Evolutionary conservation across 2,888 invertebrate genomes (phyloP), one percentile per base, ranked within the genome.

Genomic region (Hydraecia micacea): DNA sequence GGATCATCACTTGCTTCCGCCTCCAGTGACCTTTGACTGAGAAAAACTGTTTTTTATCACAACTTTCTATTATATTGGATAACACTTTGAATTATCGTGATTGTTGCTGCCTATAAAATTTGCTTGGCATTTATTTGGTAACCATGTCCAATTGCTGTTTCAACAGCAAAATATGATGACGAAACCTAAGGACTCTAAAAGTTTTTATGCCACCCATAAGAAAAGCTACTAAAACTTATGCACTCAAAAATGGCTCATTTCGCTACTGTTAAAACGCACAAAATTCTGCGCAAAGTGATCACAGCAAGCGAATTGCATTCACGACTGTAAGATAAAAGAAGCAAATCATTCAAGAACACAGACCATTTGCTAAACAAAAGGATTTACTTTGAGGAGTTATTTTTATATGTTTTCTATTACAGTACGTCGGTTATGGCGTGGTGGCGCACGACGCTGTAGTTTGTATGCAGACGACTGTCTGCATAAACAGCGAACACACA

Each of bases 401-500:
- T 86, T 90, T 87, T 89, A 87, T 86, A 88, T 84, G 83, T 86
- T 87, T 89, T 81, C 86, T 87, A 90, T 89, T 76, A 80, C 86
- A 85, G 85, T 72, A 66, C 80, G 65, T 81, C 55, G 66, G 72
- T 71, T 80, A 79, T 80, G 73, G 73, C 84, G 82, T 73, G 71
- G 81, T 81, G 74, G 75, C 71, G 77, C 81, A 77, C 84, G 72
- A 79, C 82, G 84, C 81, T 80, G 87, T 86, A 87, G 90, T 92
- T 89, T 91, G 90, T 92, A 92, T 93, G 92, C 92, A 92, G 91
- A 91, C 90, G 85, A 89, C 81, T 79, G 86, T 85, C 87, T 91
- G 91, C 91, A 92, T 91, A 92, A 91, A 91, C 90, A 91, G 84
- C 86, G 75, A 85, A 78, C 81, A 85, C 4, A 36, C 36, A 36